Conservation (phyloP, 2,888 invertebrate species). For the Pseudococcus viburni region DNA sequence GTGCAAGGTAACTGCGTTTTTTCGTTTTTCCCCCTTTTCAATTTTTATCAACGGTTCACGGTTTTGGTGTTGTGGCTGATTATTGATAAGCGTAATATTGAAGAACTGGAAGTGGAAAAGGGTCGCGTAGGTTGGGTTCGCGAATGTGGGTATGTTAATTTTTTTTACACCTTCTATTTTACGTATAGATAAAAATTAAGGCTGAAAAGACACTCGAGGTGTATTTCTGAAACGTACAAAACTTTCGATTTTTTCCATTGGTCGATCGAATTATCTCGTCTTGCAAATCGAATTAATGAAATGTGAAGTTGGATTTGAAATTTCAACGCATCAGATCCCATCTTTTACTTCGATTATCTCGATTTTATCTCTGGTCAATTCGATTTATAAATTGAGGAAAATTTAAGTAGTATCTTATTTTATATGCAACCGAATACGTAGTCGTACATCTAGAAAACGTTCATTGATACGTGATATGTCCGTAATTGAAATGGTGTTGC, state of each 20-base stretch:
- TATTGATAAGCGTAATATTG: neutral
- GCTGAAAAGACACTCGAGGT: neutral
- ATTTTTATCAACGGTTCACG: neutral
- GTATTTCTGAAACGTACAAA: neutral
- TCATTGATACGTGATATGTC: conserved; percentile 7
- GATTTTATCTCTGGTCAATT: neutral
- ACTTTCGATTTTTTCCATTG: neutral
- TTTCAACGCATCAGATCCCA: neutral
- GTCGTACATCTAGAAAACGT: neutral
- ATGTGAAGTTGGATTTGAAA: neutral
- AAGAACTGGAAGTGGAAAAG: conserved; percentile 2
- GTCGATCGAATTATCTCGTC: neutral
- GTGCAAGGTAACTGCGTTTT: conserved; percentile 18
- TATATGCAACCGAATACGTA: neutral
- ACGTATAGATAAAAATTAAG: neutral
- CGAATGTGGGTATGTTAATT: neutral
- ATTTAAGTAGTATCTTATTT: neutral
- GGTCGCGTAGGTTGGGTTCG: conserved; percentile 4
- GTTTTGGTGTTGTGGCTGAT: neutral
- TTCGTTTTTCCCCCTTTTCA: neutral
- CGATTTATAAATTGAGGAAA: neutral
- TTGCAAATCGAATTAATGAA: neutral
- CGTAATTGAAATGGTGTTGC: neutral
- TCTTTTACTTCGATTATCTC: neutral
- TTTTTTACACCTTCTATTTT: neutral